Evolutionary conservation across 2,113 vertebrate genomes (phyloP), one percentile per base, ranked within the genome.

Genomic region (Istiophorus platypterus): DNA sequence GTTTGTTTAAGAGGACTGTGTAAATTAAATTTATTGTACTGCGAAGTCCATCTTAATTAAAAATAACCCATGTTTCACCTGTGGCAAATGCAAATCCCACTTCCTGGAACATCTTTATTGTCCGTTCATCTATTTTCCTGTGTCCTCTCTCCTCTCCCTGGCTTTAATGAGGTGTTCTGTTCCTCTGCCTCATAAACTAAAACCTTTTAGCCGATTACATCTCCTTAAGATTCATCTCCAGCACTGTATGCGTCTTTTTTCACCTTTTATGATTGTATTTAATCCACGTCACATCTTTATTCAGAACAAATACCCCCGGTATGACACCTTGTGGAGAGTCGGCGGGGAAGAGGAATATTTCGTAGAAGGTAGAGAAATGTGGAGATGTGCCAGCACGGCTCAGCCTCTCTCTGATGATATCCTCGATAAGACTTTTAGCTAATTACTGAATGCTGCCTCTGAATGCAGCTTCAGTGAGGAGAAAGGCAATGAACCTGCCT

Each of bases 151-250:
- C 74, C 72, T 88, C 76, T 90, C 27, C n/a, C 63, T 2, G 39
- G 41, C 84, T 83, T 89, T 91, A 90, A 91, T 91, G 88, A 92
- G 85, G 70, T 78, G 81, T 78, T 90, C 82, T 37, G 41, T 81
- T 91, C 86, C 70, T 84, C 80, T 70, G 78, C 80, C 85, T 90
- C 90, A 91, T 93, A 89, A 91, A 92, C 85, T 84, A 90, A 92
- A 92, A 92, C 92, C 89, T 94, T 91, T 92, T 90, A 89, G 89
- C 93, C 90, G 80, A 91, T 91, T 90, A 90, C 88, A 91, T 81
- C 92, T 91, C 83, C 78, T 89, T 90, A 88, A 88, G 86, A 91
- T 91, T 93, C 87, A 85, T 91, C 80, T 90, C 87, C 84, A 71
- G 80, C 82, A 2, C 85, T 6, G 37, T 73, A 78, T n/a, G 66